Evolutionary conservation across 1,140 invertebrate genomes (phyloP), one percentile per base, ranked within the genome.

Genomic region (Apis cerana): DNA sequence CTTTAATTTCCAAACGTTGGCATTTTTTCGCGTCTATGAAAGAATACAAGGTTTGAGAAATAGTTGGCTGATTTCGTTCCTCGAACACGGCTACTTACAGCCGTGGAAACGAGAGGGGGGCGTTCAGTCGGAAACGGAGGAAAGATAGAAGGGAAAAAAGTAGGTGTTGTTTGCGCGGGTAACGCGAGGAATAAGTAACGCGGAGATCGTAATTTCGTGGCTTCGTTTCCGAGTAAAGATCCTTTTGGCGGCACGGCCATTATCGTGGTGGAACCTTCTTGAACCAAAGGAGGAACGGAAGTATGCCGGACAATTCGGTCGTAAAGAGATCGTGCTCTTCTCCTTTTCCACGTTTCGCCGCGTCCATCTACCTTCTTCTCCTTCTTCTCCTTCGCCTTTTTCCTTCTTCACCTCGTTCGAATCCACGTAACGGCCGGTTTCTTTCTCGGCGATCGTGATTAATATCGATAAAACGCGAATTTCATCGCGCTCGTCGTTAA

Each of bases 321-420:
- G 43, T 82, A 82, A 84, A 84, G 61, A 68, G 61, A 68, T 84
- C 68, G 56, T 43, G 54, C 61, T 56, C 62, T 33, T 67, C 69
- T 52, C 7, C 27, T n/a, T 23, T 21, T 56, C 9, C 43, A 12
- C 27, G 19, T 21, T 27, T 15, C 50, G 54, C 50, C 15, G 4
- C 21, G 4, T 17, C 2, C 19, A 43, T 33, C 8, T 12, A 10
- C 5, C 11, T 68, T 8, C 64, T 58, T 9, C 43, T 61, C 2
- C 43, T 56, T 13, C n/a, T n/a, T 19, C 21, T 50, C 2, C 43
- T 56, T 13, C n/a, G 11, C 11, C 21, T 58, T 9, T n/a, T 23
- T 9, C 2, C 11, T 43, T 5, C 11, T 67, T 48, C 33, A 4
- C 12, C 58, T 59, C 7, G 58, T 12, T 62, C 23, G 50, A 70